Base-by-base conservation (phyloP, 2,888 invertebrate genomes). In the Cataglyphis albicans region DNA sequence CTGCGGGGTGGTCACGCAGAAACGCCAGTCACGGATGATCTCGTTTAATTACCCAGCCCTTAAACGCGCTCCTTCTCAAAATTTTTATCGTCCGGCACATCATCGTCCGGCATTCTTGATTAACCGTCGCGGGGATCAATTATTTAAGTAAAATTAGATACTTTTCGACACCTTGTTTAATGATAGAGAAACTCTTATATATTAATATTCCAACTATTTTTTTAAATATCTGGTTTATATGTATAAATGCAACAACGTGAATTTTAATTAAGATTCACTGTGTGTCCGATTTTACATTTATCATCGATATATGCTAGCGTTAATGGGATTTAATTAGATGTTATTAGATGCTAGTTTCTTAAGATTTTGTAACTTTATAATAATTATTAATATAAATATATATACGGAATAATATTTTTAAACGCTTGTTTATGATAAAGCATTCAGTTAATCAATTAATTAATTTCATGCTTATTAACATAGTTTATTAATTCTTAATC, bases 11-110 rank as follows among this genome's bases (percentile, higher is more conserved):
- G 90, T 87, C 90, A 85, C 73, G 80, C 80, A 85, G 67, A 70
- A 76, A 83, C 68, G 82, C 81, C 83, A 86, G 82, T 89, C 82
- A 73, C 64, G 74, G 83, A 89, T 86, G 87, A 91, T 92, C 87
- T 86, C 84, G 86, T 90, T 91, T 91, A 90, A 91, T 92, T 91
- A 89, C 73, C 83, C 15, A 80, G 44, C 55, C 29, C 12, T 41
- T 73, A 44, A 15, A 78, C 29, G 29, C 25, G n/a, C 18, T 18
- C 7, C 1, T n/a, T 9, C 12, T 80, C 25, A 4, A 73, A 44
- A 73, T 73, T 78, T 72, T 72, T 73, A 21, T 52, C 52, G 44
- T 55, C 48, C 10, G 35, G 5, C 18, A 57, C 15, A 35, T 73
- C 25, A 25, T 48, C n/a, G 29, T 67, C 25, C 44, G 15, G 21